Evolutionary conservation across 2,113 vertebrate genomes (phyloP).

Genomic region (Calyptommatus sinebrachiatus): DNA sequence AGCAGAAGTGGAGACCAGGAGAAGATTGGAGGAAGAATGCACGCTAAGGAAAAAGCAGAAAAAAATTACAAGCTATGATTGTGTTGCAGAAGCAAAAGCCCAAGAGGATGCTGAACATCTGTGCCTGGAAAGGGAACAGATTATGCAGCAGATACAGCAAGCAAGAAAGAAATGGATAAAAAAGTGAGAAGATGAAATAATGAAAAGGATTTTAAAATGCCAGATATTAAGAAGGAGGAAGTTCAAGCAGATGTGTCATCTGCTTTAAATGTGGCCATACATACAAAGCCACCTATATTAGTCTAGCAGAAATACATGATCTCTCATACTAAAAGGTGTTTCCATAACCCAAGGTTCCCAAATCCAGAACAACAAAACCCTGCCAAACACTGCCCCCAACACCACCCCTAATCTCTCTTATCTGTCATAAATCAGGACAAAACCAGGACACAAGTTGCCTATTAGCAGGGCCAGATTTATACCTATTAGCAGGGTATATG

Average conservation of each 20-base stretch:
- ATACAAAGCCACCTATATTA: conserved; percentile 58
- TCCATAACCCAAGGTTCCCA: conserved; percentile 71
- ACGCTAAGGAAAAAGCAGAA: too few relatives aligned
- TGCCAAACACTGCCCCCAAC: too few relatives aligned
- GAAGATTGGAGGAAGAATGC: too few relatives aligned
- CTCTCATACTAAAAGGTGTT: conserved; percentile 66
- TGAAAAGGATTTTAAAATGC: conserved; percentile 92
- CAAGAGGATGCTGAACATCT: conserved; percentile 82
- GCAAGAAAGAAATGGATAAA: conserved; percentile 87
- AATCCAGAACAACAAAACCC: too few relatives aligned
- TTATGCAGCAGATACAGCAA: conserved; percentile 84
- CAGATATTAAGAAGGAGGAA: conserved; percentile 84
- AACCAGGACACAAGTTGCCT: too few relatives aligned
- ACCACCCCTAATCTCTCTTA: too few relatives aligned
- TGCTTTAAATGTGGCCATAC: conserved; percentile 63
- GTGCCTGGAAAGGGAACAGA: conserved; percentile 83
- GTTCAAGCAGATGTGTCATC: conserved; percentile 67
- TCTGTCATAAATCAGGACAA: too few relatives aligned
- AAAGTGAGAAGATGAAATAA: conserved; percentile 99
- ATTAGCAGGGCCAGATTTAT: too few relatives aligned
- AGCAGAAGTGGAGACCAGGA: too few relatives aligned
- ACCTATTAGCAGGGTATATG: too few relatives aligned
- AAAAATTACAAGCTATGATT: too few relatives aligned
- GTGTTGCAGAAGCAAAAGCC: conserved; percentile 73
- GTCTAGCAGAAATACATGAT: conserved; percentile 72